Base-by-base conservation (phyloP, 2,797 vertebrate genomes). In the Amblyraja radiata region DNA sequence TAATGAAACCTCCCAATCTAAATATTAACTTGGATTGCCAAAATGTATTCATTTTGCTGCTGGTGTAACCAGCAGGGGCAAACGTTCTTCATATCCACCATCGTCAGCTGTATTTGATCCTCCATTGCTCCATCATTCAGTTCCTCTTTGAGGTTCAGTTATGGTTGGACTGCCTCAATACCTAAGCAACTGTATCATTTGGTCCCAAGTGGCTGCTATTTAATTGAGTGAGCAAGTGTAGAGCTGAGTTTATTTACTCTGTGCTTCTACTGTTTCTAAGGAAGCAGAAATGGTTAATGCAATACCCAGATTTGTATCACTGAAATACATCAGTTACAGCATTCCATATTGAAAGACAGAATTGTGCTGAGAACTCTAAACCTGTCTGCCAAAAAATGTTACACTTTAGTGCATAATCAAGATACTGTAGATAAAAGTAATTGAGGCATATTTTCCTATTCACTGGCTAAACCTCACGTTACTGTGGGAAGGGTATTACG, bases 221-320 rank as follows among this genome's bases (percentile, higher is more conserved):
- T 65, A 63, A 8, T 63, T 36, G n/a, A 21, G 63, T 68, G 84
- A 68, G n/a, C 9, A 25, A 86, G 6, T 54, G n/a, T 14, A 21
- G 61, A 88, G 61, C 61, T 88, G n/a, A 65, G 7, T 36, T 68
- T 88, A 32, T 88, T 68, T 32, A 86, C 28, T 10, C 58, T 28
- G 28, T 63, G 28, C 10, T 28, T 65, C 13, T 14, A 65, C 54
- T 65, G 7, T 1, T 32, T 63, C 58, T 63, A n/a, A 88, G 84
- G 84, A 88, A 68, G 61, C 63, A 88, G 84, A 36, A 88, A 63
- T 36, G n/a, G 63, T 88, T 65, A 68, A 68, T 88, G 61, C n/a
- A 88, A 88, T 7, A 32, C 9, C 84, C 7, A 18, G 84, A 36
- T 32, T 61, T 86, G 16, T 65, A 86, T n/a, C 28, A 88, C 61